Evolutionary conservation across 2,888 invertebrate genomes (phyloP).

Genomic region (Megaustenia siamemsis): DNA sequence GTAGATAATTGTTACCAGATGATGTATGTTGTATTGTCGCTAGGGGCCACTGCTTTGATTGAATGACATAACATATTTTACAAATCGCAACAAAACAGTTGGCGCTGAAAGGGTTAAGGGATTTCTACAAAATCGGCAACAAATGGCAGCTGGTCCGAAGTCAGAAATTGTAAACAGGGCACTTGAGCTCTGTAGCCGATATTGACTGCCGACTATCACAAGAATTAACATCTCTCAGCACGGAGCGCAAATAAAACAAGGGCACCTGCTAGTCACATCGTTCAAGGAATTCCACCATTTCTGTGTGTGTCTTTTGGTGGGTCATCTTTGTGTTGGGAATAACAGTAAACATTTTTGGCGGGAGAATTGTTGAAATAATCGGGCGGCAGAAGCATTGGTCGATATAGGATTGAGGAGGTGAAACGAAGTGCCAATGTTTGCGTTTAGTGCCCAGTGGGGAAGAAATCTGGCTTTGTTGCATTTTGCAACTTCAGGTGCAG

Average conservation of each 20-base stretch:
- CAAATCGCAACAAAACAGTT: no score
- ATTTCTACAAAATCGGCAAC: no score
- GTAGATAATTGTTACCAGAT: no score
- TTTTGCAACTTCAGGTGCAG: no score
- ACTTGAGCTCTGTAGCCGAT: neutral
- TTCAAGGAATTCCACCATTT: neutral
- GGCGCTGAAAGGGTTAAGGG: no score
- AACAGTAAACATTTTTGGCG: neutral
- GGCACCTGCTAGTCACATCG: neutral
- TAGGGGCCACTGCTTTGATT: no score
- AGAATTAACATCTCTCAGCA: slow-evolving; percentile 3
- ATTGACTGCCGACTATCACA: neutral
- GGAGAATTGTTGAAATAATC: neutral
- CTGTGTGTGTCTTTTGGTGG: neutral
- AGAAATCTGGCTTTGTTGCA: no score
- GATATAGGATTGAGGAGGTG: neutral
- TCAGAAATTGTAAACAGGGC: neutral
- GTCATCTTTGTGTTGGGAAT: neutral
- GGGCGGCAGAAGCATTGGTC: neutral
- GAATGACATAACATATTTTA: no score
- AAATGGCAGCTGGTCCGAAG: no score
- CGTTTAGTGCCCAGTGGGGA: neutral
- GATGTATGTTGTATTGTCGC: no score
- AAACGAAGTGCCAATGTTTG: neutral
- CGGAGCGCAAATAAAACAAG: neutral